These are phyloP conservation scores for Cecropterus lyciades DNA, from an alignment of 1,140 invertebrate genomes.

Conservation along the genomic window DNA sequence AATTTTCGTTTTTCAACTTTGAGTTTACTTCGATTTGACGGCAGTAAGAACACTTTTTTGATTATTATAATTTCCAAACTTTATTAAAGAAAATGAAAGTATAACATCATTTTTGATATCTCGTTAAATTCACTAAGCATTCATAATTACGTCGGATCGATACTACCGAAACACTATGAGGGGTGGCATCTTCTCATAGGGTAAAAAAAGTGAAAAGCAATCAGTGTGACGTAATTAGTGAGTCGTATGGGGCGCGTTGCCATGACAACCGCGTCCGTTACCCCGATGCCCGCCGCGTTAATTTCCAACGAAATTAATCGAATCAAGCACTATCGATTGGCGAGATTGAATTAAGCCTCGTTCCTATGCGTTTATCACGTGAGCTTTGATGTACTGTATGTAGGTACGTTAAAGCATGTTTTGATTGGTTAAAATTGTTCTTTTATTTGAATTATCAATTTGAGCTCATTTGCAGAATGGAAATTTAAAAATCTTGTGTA, in stretches of 20 bases:
- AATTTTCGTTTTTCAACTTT: too few species aligned
- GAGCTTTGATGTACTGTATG: conserved; percentile 29
- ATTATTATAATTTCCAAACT: too few species aligned
- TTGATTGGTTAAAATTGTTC: too few species aligned
- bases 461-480: too few species aligned
- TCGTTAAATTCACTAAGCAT: conserved; percentile 30
- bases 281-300: conserved; percentile 74
- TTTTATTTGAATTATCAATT: too few species aligned
- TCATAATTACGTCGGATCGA: conserved; percentile 49
- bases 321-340: conserved; percentile 77
- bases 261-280: conserved; percentile 76
- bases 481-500: too few species aligned
- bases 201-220: conserved; percentile 83
- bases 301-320: conserved; percentile 81
- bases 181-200: conserved; percentile 79
- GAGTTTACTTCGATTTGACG: too few species aligned
- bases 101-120: neutral
- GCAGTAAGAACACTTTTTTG: too few species aligned
- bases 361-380: conserved; percentile 32
- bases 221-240: conserved; percentile 83
- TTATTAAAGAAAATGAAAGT: neutral
- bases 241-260: conserved; percentile 80
- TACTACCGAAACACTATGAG: conserved; percentile 64
- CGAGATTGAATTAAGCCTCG: conserved; percentile 53
- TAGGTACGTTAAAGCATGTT: too few species aligned